Percentiles rank a stretch among this genome's conserved stretches.
Conservation (phyloP, 2,113 vertebrate genomes). For the Eretmochelys imbricata region DNA sequence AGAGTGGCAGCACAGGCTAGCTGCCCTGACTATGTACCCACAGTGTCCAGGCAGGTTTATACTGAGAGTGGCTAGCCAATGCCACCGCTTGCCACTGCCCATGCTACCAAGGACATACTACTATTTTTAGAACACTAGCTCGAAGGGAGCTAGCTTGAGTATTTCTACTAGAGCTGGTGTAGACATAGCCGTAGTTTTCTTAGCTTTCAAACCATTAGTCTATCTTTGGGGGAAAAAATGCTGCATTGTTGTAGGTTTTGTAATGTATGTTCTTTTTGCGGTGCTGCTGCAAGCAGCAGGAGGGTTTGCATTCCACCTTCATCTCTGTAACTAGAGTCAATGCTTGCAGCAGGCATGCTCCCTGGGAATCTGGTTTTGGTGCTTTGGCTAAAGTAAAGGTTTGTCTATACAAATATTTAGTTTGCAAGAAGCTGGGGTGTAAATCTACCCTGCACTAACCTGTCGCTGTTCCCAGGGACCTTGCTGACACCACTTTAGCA, state of each 20-base stretch:
- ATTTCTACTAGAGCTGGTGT: background rate
- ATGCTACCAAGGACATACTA: background rate
- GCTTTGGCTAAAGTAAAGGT: background rate
- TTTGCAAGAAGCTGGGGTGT: background rate
- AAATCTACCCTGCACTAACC: background rate
- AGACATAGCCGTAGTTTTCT: background rate
- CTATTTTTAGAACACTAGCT: background rate
- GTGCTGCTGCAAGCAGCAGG: background rate
- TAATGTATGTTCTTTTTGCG: background rate
- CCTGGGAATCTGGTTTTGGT: background rate
- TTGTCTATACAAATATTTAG: background rate
- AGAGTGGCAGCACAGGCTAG: background rate
- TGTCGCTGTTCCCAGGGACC: background rate
- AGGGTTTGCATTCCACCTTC: rapidly evolving
- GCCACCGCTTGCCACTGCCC: background rate
- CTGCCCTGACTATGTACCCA: background rate
- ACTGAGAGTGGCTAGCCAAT: background rate
- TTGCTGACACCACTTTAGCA: background rate
- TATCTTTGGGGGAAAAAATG: background rate
- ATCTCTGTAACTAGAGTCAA: background rate
- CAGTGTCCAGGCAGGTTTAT: background rate
- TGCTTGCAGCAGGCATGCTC: background rate
- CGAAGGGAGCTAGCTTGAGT: background rate
- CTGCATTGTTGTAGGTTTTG: background rate
- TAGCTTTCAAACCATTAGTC: background rate